Evolutionary conservation across 1,140 invertebrate species (phyloP), one percentile per base, ranked within the genome.

Genomic region (Saccostrea cuccullata): DNA sequence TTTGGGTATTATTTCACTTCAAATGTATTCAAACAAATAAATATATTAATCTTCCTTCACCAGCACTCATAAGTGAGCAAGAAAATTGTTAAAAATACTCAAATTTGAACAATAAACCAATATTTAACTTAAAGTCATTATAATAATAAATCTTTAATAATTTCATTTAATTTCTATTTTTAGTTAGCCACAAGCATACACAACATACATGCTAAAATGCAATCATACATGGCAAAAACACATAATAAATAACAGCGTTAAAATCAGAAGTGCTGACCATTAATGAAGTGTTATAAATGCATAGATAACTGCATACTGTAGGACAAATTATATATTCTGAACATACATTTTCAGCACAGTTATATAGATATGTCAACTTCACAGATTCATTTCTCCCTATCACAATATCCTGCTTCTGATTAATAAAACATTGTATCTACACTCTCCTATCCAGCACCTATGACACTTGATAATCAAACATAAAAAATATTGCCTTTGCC

Each of bases 101-200:
- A 47, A 2, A 47, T 47, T 47, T 47, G 47, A 6, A 47, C 47
- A 8, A 47, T 8, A 47, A 47, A 64, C n/a, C 58, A 64, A n/a
- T n/a, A 64, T 17, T 64, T 64, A 64, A 64, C n/a, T n/a, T 64
- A 17, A 17, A 64, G n/a, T n/a, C 17, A 64, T n/a, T n/a, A 64
- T n/a, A 64, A 20, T 17, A 64, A 64, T n/a, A 64, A 17, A 20
- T 64, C 47, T 47, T 36, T 70, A 86, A 26, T 36, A 30, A 55
- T 60, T 60, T 23, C n/a, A 67, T 9, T 47, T 86, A n/a, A 77
- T 70, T 26, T 60, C 47, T 55, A 84, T 84, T 55, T 84, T 82
- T n/a, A 85, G 55, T n/a, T 89, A 64, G 85, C 77, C 87, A 87
- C 84, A 83, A 85, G 86, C 70, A 86, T 83, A 67, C 23, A 67